These are phyloP conservation scores for Linnaemya vulpina DNA, from an alignment of 2,888 invertebrate species.

Conservation along the genomic window DNA sequence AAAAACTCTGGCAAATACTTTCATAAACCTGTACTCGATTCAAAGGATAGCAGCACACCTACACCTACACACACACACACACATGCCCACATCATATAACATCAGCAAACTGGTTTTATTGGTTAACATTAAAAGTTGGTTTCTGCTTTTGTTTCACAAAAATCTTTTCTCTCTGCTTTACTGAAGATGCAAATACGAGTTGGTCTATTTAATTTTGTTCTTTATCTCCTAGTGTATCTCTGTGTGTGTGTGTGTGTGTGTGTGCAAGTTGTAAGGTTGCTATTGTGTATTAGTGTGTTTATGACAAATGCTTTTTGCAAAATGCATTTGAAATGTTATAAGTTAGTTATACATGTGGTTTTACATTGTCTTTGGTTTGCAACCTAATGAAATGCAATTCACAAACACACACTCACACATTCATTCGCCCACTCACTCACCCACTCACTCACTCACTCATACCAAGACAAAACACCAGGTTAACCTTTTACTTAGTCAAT, in stretches of 20 bases:
- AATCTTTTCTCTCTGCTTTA: slow-evolving; percentile 24
- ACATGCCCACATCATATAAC: slow-evolving; percentile 6
- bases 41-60: background rate
- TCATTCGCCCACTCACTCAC: no score
- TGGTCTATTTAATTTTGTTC: background rate
- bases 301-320: slow-evolving; percentile 67
- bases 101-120: slow-evolving; percentile 59
- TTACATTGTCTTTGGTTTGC: slow-evolving; percentile 65
- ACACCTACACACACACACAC: slow-evolving; percentile 3
- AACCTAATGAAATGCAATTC: slow-evolving; percentile 52
- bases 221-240: background rate
- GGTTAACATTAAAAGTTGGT: slow-evolving; percentile 60
- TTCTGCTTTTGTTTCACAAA: slow-evolving; percentile 38
- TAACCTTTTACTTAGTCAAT: slow-evolving; percentile 1
- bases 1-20: background rate
- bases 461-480: background rate
- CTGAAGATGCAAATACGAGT: slow-evolving; percentile 13
- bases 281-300: slow-evolving; percentile 50
- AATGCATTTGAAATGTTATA: slow-evolving; percentile 67
- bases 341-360: slow-evolving; percentile 69
- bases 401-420: slow-evolving; percentile 1
- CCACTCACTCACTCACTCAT: background rate
- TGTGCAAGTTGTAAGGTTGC: slow-evolving; percentile 11
- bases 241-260: background rate
- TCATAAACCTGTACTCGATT: background rate